Conservation (phyloP, 2,797 vertebrate genomes). For the Sebastes taczanowskii region DNA sequence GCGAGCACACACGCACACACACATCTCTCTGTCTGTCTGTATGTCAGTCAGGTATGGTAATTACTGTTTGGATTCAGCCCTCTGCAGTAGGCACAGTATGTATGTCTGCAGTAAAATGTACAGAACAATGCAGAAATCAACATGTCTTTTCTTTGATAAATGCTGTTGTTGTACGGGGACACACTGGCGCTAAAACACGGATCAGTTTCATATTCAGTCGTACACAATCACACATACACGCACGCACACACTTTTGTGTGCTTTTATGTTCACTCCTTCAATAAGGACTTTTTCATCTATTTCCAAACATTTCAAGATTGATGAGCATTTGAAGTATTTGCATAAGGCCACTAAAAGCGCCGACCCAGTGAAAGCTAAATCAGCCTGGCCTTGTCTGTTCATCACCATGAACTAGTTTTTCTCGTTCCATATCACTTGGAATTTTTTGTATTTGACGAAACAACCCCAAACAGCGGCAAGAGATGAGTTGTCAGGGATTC, state of each 20-base stretch:
- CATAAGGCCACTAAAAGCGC: not conserved
- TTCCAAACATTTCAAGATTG: not conserved
- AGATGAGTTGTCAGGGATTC: not conserved
- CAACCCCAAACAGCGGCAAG: not conserved
- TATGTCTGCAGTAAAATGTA: constrained; percentile 31
- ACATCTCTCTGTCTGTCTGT: constrained; percentile 7
- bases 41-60: constrained; percentile 66
- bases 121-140: constrained; percentile 54
- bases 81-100: constrained; percentile 4
- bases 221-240: not conserved
- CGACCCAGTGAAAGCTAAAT: too few species aligned
- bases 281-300: not conserved
- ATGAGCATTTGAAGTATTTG: constrained; percentile 24
- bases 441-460: not conserved
- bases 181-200: constrained; percentile 11
- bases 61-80: constrained; percentile 61
- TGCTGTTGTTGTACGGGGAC: constrained; percentile 13
- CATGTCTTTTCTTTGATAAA: constrained; percentile 19
- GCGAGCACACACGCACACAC: not conserved
- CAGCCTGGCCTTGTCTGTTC: not conserved
- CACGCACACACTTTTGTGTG: not conserved
- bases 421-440: not conserved
- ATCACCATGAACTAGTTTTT: not conserved
- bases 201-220: constrained; percentile 35
- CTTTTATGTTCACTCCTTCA: not conserved